Percentiles rank a stretch among this genome's conserved stretches.
These are phyloP conservation scores for Menura novaehollandiae DNA, from an alignment of 2,113 vertebrate genomes.

Conservation along the genomic window DNA sequence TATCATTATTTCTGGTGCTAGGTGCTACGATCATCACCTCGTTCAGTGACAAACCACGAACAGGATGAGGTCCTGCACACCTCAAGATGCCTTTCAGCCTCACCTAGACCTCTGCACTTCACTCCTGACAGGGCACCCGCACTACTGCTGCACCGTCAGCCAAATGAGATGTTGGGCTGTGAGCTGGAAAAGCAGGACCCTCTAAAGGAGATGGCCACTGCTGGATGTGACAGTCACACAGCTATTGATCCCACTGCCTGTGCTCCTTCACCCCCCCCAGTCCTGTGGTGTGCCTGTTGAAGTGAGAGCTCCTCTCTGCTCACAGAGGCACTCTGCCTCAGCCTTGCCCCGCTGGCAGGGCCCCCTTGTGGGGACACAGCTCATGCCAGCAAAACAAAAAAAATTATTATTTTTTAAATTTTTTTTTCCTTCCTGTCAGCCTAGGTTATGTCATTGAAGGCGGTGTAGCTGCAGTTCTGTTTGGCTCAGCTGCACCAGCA, in stretches of 20 bases:
- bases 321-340: neutral
- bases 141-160: neutral
- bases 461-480: constrained; percentile 35
- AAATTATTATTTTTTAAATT: neutral
- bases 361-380: constrained; percentile 15
- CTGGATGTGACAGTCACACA: neutral
- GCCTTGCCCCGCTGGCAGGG: neutral
- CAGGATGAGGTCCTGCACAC: neutral
- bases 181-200: neutral
- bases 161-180: neutral
- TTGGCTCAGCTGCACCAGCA: constrained; percentile 21
- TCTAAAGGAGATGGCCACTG: neutral
- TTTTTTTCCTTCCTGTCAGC: neutral
- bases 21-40: neutral
- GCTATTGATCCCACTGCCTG: neutral
- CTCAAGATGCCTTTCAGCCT: neutral
- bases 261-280: neutral
- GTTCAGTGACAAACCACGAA: fast-evolving
- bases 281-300: neutral
- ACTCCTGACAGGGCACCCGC: fast-evolving
- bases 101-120: neutral
- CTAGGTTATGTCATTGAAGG: constrained; percentile 35
- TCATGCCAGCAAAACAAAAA: neutral
- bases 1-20: neutral
- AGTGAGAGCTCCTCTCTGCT: neutral